Base-by-base conservation (phyloP, 2,113 vertebrate species). In the Chlamydotis undulata region DNA sequence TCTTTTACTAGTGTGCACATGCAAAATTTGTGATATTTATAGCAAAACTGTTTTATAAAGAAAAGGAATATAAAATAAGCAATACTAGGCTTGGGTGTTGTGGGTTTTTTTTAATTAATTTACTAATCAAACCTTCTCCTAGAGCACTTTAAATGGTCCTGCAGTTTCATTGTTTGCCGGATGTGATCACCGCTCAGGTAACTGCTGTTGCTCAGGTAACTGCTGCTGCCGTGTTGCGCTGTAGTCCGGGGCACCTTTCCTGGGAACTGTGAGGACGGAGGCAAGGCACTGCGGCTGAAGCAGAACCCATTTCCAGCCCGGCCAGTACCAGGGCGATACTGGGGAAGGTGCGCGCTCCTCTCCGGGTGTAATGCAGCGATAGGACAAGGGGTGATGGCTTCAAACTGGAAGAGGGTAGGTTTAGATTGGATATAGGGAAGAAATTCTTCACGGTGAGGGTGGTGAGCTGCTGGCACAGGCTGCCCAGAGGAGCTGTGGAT, bases 261-360 rank as follows among this genome's bases (percentile, higher is more conserved):
- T 24, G 14, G 75, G 57, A 80, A 53, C 2, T 1, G 28, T 0
- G 5, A 1, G 6, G 64, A 11, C 3, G 8, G 8, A 50, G 14
- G 15, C 2, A 15, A 14, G 31, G 26, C 4, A 4, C 3, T 1
- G 1, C 23, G 33, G 77, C 57, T 53, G 47, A 41, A 25, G 64
- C 14, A 1, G 63, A 65, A 52, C 43, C 79, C 4, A 0, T 9
- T 12, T 3, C 63, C 88, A 35, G 3, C 43, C 67, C 1, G 8
- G 37, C 59, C 22, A 13, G 67, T 3, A 3, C 33, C 17, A 21
- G 65, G 55, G 35, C 24, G 9, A 21, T 12, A 2, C 2, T 2
- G 12, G 64, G 70, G 65, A 25, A 53, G 49, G 31, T 3, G 23
- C 7, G 57, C 1, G 39, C 57, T 65, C 45, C 43, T 15, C 22